phyloP scores from a whole-genome alignment of 2,888 invertebrate species.

The Byasa hedistus region DNA sequence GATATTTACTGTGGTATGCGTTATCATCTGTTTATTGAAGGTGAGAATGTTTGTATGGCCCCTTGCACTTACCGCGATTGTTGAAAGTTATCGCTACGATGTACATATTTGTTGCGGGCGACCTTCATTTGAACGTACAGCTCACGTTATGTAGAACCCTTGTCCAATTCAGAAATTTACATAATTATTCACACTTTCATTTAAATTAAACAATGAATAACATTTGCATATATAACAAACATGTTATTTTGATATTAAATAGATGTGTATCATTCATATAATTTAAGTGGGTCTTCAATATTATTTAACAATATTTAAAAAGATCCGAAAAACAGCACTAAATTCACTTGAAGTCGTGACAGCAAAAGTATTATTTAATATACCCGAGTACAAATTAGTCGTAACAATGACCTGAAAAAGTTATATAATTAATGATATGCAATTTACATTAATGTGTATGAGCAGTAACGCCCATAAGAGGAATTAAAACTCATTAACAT shows the following conservation, averaged over 20 bases:
- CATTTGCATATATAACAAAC: neutral
- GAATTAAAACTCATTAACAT: conserved; percentile 3
- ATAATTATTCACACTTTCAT: neutral
- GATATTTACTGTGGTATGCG: conserved; percentile 8
- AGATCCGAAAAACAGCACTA: too few relatives aligned
- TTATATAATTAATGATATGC: neutral
- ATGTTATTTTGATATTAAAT: neutral
- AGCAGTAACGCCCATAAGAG: neutral
- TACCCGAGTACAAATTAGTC: too few relatives aligned
- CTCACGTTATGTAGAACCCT: neutral
- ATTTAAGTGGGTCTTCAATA: neutral
- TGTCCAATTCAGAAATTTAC: neutral
- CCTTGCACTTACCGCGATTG: conserved; percentile 19
- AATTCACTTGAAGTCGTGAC: neutral
- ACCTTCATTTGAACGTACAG: neutral
- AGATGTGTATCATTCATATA: neutral
- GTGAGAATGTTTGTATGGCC: conserved; percentile 16
- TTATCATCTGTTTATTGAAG: conserved; percentile 16
- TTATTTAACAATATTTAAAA: too few relatives aligned
- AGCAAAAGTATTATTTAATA: neutral
- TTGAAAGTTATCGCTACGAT: neutral
- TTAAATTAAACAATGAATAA: neutral
- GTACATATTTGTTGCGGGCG: neutral
- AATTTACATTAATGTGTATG: neutral
- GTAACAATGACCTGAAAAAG: neutral